Evolutionary conservation across 2,888 invertebrate genomes (phyloP).

Genomic region (Caenorhabditis becei): DNA sequence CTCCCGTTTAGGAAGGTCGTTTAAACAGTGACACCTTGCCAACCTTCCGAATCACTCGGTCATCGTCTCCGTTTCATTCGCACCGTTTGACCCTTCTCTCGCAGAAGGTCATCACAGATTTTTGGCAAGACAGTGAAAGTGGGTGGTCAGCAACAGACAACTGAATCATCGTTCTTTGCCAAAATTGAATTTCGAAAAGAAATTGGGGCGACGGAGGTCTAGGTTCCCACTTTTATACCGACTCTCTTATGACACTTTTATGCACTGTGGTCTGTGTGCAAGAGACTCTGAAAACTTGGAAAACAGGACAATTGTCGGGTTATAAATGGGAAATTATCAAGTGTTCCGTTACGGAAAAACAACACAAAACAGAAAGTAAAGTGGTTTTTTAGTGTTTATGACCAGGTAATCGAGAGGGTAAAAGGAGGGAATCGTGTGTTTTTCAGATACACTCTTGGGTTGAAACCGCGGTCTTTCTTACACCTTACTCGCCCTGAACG

Average conservation of each 20-base stretch:
- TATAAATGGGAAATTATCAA: not conserved
- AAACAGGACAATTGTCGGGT: constrained; percentile 2
- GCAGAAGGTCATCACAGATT: constrained; percentile 25
- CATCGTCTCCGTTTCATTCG: not conserved
- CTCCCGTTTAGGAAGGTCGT: too few species aligned
- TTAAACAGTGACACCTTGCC: not conserved
- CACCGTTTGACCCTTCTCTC: not conserved
- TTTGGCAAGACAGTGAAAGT: constrained; percentile 11
- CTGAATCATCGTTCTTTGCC: not conserved
- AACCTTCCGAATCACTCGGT: constrained; percentile 8
- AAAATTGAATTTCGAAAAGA: not conserved
- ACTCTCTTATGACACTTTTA: not conserved
- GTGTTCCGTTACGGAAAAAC: not conserved
- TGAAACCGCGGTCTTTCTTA: not conserved
- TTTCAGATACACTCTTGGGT: not conserved
- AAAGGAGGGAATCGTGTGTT: not conserved
- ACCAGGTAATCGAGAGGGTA: not conserved
- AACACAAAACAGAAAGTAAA: not conserved
- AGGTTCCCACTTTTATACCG: not conserved
- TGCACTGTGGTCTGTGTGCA: not conserved
- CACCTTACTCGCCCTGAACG: not conserved
- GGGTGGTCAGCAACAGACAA: too few species aligned
- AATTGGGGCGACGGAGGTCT: not conserved
- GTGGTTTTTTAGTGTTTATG: not conserved
- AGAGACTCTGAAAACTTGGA: not conserved